Conservation (phyloP, 2,113 vertebrate genomes). For the Podilymbus podiceps region DNA sequence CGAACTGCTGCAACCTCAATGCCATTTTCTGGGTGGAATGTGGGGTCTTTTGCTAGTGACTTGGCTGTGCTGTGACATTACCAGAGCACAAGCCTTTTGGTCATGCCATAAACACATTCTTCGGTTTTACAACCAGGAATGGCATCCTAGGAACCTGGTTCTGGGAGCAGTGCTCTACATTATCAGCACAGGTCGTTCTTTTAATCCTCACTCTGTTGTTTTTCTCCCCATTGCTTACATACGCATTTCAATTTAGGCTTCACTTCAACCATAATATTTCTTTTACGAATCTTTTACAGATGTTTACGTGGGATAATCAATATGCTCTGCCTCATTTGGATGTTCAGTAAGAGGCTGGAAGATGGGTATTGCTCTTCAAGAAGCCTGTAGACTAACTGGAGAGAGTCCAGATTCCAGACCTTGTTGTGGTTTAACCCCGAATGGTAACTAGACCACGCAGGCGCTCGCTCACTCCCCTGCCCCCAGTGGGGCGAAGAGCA, state of each 20-base stretch:
- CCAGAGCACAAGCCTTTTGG: neutral
- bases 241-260: neutral
- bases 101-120: neutral
- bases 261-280: neutral
- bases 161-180: neutral
- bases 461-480: too few relatives aligned
- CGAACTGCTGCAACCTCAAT: neutral
- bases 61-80: neutral
- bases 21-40: neutral
- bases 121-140: neutral
- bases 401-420: neutral
- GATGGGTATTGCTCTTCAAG: neutral
- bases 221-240: neutral
- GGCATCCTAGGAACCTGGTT: neutral
- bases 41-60: neutral
- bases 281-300: neutral
- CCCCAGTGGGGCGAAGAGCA: too few relatives aligned
- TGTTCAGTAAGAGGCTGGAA: neutral
- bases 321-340: neutral
- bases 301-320: neutral
- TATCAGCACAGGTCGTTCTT: neutral
- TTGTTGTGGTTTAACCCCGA: too few relatives aligned
- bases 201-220: neutral
- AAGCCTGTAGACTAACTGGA: neutral
- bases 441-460: too few relatives aligned